Evolutionary conservation across 2,888 invertebrate species (phyloP), one percentile per base, ranked within the genome.

Genomic region (Pegoplata infirma): DNA sequence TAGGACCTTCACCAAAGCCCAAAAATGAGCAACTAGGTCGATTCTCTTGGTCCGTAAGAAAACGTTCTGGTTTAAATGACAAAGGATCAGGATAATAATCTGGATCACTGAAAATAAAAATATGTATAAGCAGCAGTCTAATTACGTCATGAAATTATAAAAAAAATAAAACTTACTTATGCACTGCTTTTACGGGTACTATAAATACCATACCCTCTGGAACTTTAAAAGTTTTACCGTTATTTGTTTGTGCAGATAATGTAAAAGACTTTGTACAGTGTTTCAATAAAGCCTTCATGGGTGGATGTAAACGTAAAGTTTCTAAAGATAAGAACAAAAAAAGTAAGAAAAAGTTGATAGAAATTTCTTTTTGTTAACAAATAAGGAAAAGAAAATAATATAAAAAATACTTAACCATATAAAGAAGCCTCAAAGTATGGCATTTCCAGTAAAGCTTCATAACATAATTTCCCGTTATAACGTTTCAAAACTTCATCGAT

Each of bases 1-100:
- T 84, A 4, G 85, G 84, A 1, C 86, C 86, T 16, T 85, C 86
- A 0, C 86, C 86, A 19, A 87, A 87, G 28, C 85, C 86, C 17
- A 87, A 47, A 55, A 86, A 87, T 0, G 82, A 56, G 25, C 84
- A 84, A 36, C 82, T 82, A 1, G 59, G 44, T 1, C 81, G 72
- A 0, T 66, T 81, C 19, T 81, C 81, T 5, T 76, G 66, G 1
- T 76, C 75, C 5, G 56, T 64, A 0, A 66, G 10, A 76, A 87
- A 87, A 4, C 86, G 85, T 21, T 84, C 81, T 0, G 87, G 86
- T 17, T 82, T 76, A 53, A 84, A 87, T 4, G 55, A 61, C 1
- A 75, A n/a, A 0, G 87, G 86, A 0, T 83, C 78, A 0, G 82
- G 80, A 66, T 83, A 84, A 0, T 87, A 14, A 4, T 76, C 63